These are phyloP conservation scores for Acanthurus lineatus DNA, from an alignment of 2,797 vertebrate species.

Conservation along the genomic window DNA sequence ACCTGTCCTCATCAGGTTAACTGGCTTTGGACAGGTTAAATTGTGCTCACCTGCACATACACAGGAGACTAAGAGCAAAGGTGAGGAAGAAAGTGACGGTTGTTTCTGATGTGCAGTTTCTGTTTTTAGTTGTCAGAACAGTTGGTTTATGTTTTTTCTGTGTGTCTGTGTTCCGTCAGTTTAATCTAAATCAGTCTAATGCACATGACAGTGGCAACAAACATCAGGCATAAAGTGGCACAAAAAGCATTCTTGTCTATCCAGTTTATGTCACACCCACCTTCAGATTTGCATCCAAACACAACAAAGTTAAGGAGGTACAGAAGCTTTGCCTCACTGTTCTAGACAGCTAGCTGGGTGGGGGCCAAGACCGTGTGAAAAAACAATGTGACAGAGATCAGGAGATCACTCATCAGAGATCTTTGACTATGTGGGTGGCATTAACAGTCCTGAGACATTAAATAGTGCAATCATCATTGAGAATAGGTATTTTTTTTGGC, in stretches of 20 bases:
- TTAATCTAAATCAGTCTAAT: neutral
- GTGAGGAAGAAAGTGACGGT: neutral
- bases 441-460: neutral
- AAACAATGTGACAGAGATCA: neutral
- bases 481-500: neutral
- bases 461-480: neutral
- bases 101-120: neutral
- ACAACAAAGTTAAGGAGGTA: neutral
- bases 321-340: neutral
- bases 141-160: neutral
- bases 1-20: conserved; percentile 43
- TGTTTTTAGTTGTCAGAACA: neutral
- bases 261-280: neutral
- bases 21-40: conserved; percentile 43
- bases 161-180: neutral
- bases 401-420: conserved; percentile 4
- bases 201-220: neutral
- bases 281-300: neutral
- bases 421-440: neutral
- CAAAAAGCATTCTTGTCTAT: neutral
- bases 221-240: neutral
- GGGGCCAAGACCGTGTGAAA: neutral
- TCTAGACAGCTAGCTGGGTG: neutral
- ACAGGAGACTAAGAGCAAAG: neutral
- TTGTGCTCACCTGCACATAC: conserved; percentile 22